Conservation (phyloP, 2,888 invertebrate genomes). For the Philhelius pedissequus region DNA sequence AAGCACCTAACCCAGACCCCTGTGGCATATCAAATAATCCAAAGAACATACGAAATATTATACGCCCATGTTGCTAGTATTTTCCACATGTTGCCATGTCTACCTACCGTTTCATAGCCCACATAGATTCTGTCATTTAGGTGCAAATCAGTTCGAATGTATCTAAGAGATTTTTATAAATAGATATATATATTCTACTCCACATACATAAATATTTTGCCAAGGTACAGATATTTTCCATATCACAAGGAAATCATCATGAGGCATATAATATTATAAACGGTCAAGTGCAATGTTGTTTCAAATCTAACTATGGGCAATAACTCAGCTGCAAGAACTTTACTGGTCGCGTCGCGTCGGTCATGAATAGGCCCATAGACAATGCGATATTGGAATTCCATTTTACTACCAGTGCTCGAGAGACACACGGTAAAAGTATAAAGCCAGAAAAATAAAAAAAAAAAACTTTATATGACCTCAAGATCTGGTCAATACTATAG, state of each 20-base stretch:
- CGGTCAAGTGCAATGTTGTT: conserved; percentile 54
- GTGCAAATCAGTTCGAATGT: conserved; percentile 60
- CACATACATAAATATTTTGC: neutral
- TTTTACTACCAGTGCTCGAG: neutral
- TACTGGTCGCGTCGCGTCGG: too few relatives aligned
- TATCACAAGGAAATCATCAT: conserved; percentile 62
- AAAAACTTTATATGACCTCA: conserved; percentile 52
- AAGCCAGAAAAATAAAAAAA: neutral
- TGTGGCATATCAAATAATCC: conserved; percentile 57
- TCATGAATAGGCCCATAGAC: conserved; percentile 32
- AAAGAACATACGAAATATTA: conserved; percentile 6
- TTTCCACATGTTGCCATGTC: neutral
- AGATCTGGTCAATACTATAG: conserved; percentile 56
- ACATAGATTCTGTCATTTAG: conserved; percentile 45
- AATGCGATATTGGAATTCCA: conserved; percentile 57
- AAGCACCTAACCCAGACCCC: conserved; percentile 61
- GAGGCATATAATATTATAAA: conserved; percentile 18
- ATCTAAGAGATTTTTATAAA: conserved; percentile 50
- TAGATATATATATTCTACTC: neutral
- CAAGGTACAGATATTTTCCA: conserved; percentile 32
- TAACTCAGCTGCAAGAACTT: conserved; percentile 19
- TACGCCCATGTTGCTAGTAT: conserved; percentile 29
- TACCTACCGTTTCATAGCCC: conserved; percentile 7
- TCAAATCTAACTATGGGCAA: conserved; percentile 26
- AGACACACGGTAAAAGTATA: neutral